Evolutionary conservation across 1,140 invertebrate species (phyloP), one percentile per base, ranked within the genome.

Genomic region (Rhopalosiphum maidis): DNA sequence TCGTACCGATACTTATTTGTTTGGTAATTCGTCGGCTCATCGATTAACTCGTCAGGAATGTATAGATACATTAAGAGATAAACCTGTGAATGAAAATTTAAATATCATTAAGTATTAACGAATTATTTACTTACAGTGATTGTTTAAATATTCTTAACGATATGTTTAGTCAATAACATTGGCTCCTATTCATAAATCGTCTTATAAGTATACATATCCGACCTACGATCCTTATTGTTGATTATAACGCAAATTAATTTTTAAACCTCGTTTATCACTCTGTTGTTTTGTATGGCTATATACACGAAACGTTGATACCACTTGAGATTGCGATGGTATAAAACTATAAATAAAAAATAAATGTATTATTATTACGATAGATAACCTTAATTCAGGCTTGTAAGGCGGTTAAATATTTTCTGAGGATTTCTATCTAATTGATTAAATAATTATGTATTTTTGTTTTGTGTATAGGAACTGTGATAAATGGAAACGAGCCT

Each of bases 401-500:
- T 30, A 60, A 30, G 30, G 55, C 18, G 4, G 30, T 77, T n/a
- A n/a, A 77, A 77, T 77, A 77, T 77, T 77, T 77, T 77, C 60
- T n/a, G n/a, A 6, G n/a, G 30, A n/a, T 77, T 77, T 77, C n/a
- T 11, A n/a, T 77, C 60, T n/a, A 77, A 77, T 77, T 77, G 4
- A 18, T 77, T n/a, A 77, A 77, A 77, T 68, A 68, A 68, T n/a
- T 85, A 41, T 43, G 82, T 30, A 30, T 46, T 86, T 86, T 85
- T 37, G 30, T 93, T 85, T 54, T 11, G 25, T 51, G 15, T 35
- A n/a, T 43, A 93, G 91, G 91, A 93, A 97, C 97, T 54, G 96
- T 97, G 43, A 93, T 93, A 93, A 93, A 93, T 55, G 91, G 91
- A 85, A 94, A 96, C 94, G 97, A 98, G 95, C 97, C 97, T 90